These are phyloP conservation scores for Trissolcus japonicus DNA, from an alignment of 2,888 invertebrate species.

Conservation along the genomic window DNA sequence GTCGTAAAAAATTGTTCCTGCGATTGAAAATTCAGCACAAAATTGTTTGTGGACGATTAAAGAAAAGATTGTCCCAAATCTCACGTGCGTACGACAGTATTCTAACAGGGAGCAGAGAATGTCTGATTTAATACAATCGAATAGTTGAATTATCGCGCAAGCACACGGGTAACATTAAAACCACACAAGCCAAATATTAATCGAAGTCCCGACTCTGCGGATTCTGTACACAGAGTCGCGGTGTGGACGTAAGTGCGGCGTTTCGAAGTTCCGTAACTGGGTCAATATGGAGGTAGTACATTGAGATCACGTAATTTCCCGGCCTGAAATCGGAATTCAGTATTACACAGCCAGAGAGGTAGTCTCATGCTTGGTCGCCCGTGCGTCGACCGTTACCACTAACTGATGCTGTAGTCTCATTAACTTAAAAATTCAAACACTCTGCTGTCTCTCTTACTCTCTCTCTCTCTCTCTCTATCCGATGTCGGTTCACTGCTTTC, in stretches of 20 bases:
- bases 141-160: slow-evolving; percentile 50
- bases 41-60: too few relatives aligned
- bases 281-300: slow-evolving; percentile 49
- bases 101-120: slow-evolving; percentile 23
- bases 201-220: slow-evolving; percentile 49
- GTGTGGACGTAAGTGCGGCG: slow-evolving; percentile 53
- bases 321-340: slow-evolving; percentile 56
- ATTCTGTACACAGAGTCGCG: slow-evolving; percentile 47
- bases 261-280: slow-evolving; percentile 55
- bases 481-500: too few relatives aligned
- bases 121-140: slow-evolving; percentile 32
- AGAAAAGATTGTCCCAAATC: slow-evolving; percentile 13
- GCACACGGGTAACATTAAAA: slow-evolving; percentile 45
- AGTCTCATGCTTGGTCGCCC: slow-evolving; percentile 55
- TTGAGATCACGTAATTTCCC: slow-evolving; percentile 57
- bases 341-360: slow-evolving; percentile 43
- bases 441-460: too few relatives aligned
- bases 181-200: slow-evolving; percentile 57
- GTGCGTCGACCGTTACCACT: slow-evolving; percentile 53
- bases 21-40: too few relatives aligned
- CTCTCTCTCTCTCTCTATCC: too few relatives aligned
- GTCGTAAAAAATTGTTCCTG: too few relatives aligned
- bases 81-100: slow-evolving; percentile 19
- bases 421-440: slow-evolving; percentile 26
- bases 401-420: slow-evolving; percentile 38